phyloP scores from a whole-genome alignment of 2,888 invertebrate genomes.

The Plagiodera versicolora region DNA sequence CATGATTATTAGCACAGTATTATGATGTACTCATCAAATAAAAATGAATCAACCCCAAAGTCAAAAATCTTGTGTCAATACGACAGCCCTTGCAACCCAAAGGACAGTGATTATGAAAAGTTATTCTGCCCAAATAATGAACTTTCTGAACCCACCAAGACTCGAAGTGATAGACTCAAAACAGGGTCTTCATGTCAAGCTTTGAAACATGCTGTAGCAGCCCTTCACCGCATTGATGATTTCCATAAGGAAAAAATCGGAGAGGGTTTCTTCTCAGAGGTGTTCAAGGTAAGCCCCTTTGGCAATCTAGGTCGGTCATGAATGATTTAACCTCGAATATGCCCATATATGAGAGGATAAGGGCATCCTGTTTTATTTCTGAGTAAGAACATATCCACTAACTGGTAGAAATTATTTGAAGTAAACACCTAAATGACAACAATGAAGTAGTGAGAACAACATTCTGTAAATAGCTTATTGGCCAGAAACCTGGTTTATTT shows the following conservation, averaged over 20 bases:
- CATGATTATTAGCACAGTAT: conserved; percentile 39
- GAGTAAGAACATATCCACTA: not conserved
- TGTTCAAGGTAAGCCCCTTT: conserved; percentile 81
- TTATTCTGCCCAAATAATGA: conserved; percentile 53
- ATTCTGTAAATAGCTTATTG: conserved; percentile 33
- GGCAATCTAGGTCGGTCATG: conserved; percentile 34
- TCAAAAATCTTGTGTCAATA: conserved; percentile 51
- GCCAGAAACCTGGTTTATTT: conserved; percentile 32
- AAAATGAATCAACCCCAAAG: conserved; percentile 40
- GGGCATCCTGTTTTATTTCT: conserved; percentile 11
- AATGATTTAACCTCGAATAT: conserved; percentile 33
- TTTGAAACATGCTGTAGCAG: conserved; percentile 86
- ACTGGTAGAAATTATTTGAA: conserved; percentile 11
- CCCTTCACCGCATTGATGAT: conserved; percentile 90
- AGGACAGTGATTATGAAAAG: conserved; percentile 51
- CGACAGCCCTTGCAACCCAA: conserved; percentile 53
- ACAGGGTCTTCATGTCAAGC: conserved; percentile 86
- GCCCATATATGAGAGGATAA: conserved; percentile 30
- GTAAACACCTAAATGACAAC: conserved; percentile 18
- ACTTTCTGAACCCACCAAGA: conserved; percentile 51
- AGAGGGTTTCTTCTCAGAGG: conserved; percentile 95
- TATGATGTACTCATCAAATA: conserved; percentile 47
- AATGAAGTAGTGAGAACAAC: conserved; percentile 29
- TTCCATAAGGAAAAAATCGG: conserved; percentile 92
- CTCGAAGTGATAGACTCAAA: conserved; percentile 59